Evolutionary conservation across 1,140 invertebrate species (phyloP).

Genomic region (Brachionus sp.): DNA sequence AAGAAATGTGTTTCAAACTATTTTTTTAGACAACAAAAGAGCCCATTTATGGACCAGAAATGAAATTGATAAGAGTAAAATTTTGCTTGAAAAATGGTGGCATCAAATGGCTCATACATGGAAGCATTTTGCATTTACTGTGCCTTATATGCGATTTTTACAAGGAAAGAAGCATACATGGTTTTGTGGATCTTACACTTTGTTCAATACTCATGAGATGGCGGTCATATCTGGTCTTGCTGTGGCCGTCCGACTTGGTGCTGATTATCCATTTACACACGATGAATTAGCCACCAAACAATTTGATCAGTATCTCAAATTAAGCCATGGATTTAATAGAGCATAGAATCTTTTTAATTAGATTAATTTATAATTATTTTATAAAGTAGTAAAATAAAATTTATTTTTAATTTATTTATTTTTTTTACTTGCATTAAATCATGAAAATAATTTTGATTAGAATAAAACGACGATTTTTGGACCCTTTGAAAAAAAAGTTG

Average conservation of each 20-base stretch:
- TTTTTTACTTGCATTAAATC: background rate
- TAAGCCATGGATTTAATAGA: slow-evolving; percentile 49
- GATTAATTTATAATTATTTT: background rate
- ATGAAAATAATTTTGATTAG: too few relatives aligned
- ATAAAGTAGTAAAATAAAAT: background rate
- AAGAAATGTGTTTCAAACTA: slow-evolving; percentile 52
- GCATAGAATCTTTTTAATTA: background rate
- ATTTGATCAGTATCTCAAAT: slow-evolving; percentile 52
- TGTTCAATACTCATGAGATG: slow-evolving; percentile 53
- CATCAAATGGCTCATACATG: slow-evolving; percentile 53
- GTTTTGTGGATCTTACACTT: slow-evolving; percentile 52
- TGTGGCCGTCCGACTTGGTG: slow-evolving; percentile 50
- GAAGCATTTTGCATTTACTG: slow-evolving; percentile 53
- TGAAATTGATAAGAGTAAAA: slow-evolving; percentile 50
- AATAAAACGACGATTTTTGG: too few relatives aligned
- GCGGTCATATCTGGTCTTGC: slow-evolving; percentile 52
- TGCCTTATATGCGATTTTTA: slow-evolving; percentile 51
- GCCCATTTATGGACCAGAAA: slow-evolving; percentile 49
- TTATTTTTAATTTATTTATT: background rate
- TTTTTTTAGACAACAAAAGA: slow-evolving; percentile 50
- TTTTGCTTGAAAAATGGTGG: slow-evolving; percentile 51
- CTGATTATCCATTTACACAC: slow-evolving; percentile 51
- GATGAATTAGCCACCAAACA: slow-evolving; percentile 51
- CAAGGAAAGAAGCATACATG: slow-evolving; percentile 51
- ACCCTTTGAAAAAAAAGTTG: too few relatives aligned